Percentiles rank a stretch among this genome's conserved stretches.
Evolutionary conservation across 2,888 invertebrate species (phyloP).

Genomic region (Norana najaformis): DNA sequence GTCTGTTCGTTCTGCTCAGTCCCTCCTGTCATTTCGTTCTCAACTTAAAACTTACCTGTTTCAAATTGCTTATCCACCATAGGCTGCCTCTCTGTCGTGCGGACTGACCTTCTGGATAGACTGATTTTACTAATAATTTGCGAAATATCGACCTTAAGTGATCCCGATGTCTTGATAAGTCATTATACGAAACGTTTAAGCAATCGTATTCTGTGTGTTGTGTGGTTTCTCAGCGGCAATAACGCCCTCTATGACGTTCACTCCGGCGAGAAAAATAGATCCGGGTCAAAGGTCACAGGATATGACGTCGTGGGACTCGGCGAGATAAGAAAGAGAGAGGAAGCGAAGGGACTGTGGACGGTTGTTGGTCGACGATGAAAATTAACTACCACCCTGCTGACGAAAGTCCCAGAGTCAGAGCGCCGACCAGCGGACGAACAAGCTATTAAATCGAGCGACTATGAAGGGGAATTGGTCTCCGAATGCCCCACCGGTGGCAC

Average conservation of each 20-base stretch:
- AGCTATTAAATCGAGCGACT: not conserved
- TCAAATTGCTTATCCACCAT: too few species aligned
- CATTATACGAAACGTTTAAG: too few species aligned
- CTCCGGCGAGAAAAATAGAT: not conserved
- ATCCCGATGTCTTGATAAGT: too few species aligned
- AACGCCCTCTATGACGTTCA: not conserved
- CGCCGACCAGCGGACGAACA: not conserved
- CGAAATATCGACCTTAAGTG: too few species aligned
- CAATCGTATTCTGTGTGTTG: not conserved
- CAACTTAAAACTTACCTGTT: too few species aligned
- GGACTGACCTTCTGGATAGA: too few species aligned
- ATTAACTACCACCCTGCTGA: not conserved
- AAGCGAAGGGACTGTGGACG: not conserved
- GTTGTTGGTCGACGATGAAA: not conserved
- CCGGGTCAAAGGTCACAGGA: not conserved
- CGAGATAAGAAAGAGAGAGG: not conserved
- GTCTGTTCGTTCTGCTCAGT: too few species aligned
- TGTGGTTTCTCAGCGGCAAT: not conserved
- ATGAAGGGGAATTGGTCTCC: not conserved
- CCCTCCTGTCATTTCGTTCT: too few species aligned
- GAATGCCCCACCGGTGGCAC: not conserved
- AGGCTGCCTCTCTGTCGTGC: too few species aligned
- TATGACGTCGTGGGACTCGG: not conserved
- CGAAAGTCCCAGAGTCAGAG: not conserved
- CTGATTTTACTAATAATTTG: too few species aligned